Conservation (phyloP, 2,888 invertebrate genomes). For the Axea sp. region DNA sequence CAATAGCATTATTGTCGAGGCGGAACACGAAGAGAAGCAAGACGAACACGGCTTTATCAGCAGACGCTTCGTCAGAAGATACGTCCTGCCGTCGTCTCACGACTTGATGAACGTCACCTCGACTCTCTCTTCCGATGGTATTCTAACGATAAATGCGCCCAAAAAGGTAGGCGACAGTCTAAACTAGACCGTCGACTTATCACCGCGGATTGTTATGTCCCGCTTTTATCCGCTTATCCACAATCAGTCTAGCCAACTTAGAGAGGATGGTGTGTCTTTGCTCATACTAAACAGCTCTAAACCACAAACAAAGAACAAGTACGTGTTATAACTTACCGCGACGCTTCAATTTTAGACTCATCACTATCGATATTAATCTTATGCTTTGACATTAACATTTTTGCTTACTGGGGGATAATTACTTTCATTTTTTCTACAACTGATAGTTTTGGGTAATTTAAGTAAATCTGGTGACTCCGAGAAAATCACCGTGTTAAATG, state of each 20-base stretch:
- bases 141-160: conserved; percentile 80
- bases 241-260: conserved; percentile 65
- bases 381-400: conserved; percentile 1
- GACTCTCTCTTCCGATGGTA: conserved; percentile 79
- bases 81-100: conserved; percentile 79
- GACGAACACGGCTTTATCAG: conserved; percentile 81
- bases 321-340: conserved; percentile 49
- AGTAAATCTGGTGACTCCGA: conserved; percentile 7
- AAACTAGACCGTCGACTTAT: conserved; percentile 34
- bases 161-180: conserved; percentile 71
- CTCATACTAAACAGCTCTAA: conserved; percentile 70
- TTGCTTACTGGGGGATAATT: conserved; percentile 27
- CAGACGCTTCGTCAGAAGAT: conserved; percentile 80
- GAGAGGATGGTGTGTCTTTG: conserved; percentile 70
- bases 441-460: neutral
- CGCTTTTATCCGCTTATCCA: conserved; percentile 46
- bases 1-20: conserved; percentile 79
- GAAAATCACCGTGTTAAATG: too few relatives aligned
- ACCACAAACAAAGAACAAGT: conserved; percentile 68
- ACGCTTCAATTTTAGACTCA: conserved; percentile 21
- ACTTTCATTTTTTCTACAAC: conserved; percentile 19
- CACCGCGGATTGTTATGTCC: conserved; percentile 43
- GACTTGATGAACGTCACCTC: conserved; percentile 79
- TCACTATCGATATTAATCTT: conserved; percentile 7
- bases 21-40: conserved; percentile 80